Evolutionary conservation across 2,888 invertebrate genomes (phyloP), one percentile per base, ranked within the genome.

Genomic region (Cheiracanthium punctorium): DNA sequence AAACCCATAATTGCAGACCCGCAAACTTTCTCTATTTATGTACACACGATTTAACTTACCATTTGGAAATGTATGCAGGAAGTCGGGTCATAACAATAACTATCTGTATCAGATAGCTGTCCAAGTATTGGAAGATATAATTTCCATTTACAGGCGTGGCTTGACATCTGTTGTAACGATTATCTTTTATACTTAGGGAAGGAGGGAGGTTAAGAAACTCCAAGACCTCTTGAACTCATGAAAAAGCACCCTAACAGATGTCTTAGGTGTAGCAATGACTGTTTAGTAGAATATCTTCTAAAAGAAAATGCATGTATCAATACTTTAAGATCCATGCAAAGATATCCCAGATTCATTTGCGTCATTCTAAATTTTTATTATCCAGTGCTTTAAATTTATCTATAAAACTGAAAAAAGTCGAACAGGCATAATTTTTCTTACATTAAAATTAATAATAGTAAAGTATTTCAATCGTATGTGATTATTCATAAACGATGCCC

Each of bases 11-110:
- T 58, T 58, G 12, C 2, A 58, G 58, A 58, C 12, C 1, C 1
- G 0, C 28, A 65, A 32, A 71, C 20, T 52, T 48, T 29, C 69
- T 64, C 41, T 74, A 69, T 24, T n/a, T n/a, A 5, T 58, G 20
- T 24, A 5, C 24, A 58, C 41, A 17, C 74, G 28, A 64, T 85
- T 85, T 85, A 85, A 85, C 79, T 79, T 74, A 79, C 33, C 79
- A 85, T 85, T 79, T 85, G 73, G 52, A 48, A 70, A 64, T 24
- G 32, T 52, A 32, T 29, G 73, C 33, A 77, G 82, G 82, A 84
- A 84, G 77, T 67, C 17, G 37, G 71, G 72, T 69, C 73, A 84
- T 84, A 84, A 84, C 82, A 84, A 84, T 84, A 84, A 84, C 82
- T 64, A 77, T 82, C 76, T 76, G 74, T 71, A 82, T 84, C 82